phyloP scores from a whole-genome alignment of 2,797 vertebrate species.

The Percopsis omiscomaycus region DNA sequence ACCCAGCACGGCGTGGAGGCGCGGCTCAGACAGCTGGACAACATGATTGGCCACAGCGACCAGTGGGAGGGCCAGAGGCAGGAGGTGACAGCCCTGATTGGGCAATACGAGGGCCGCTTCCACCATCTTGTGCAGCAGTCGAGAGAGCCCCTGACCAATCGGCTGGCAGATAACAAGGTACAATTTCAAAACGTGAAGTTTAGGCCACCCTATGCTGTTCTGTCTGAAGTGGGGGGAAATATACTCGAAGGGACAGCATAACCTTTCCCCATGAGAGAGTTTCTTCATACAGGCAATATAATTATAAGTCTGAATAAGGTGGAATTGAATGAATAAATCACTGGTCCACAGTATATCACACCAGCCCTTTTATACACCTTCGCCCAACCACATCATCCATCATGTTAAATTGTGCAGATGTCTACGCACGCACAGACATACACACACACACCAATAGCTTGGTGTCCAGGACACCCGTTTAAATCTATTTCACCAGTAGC shows the following conservation, averaged over 20 bases:
- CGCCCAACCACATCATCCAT: slow-evolving; percentile 48
- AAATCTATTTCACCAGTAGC: slow-evolving; percentile 13
- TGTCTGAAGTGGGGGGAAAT: slow-evolving; percentile 6
- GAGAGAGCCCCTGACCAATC: slow-evolving; percentile 84
- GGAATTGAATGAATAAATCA: slow-evolving; percentile 49
- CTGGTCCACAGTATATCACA: slow-evolving; percentile 42
- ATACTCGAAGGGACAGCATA: slow-evolving; percentile 18
- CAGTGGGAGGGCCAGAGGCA: slow-evolving; percentile 88
- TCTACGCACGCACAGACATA: slow-evolving; percentile 16
- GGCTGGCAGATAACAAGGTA: slow-evolving; percentile 90
- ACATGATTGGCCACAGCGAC: slow-evolving; percentile 87
- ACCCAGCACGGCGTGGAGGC: slow-evolving; percentile 90
- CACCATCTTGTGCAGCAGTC: slow-evolving; percentile 81
- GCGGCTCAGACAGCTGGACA: slow-evolving; percentile 87
- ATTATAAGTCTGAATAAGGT: slow-evolving; percentile 22
- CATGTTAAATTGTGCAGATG: slow-evolving; percentile 56
- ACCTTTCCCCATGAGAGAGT: slow-evolving; percentile 31
- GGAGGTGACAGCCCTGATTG: slow-evolving; percentile 83
- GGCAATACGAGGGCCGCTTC: slow-evolving; percentile 83
- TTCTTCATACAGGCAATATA: slow-evolving; percentile 14
- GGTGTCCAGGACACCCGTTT: slow-evolving; percentile 2
- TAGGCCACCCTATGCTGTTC: too few relatives aligned
- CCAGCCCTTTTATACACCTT: slow-evolving; percentile 55
- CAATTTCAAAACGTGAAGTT: too few relatives aligned
- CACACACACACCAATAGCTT: too few relatives aligned